phyloP scores from a whole-genome alignment of 2,888 invertebrate species.

The Platerodrilus igneus region DNA sequence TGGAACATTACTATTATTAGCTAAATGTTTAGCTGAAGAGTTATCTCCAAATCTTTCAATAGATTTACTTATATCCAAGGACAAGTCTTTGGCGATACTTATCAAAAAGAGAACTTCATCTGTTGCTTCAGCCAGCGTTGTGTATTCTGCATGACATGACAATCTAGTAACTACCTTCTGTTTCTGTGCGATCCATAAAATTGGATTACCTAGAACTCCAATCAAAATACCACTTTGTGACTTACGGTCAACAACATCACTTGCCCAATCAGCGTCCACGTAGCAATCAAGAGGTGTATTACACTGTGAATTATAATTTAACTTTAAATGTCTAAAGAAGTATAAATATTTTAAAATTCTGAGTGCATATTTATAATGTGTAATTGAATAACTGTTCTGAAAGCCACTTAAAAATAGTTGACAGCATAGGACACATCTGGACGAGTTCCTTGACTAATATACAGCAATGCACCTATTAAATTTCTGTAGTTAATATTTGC shows the following conservation, averaged over 20 bases:
- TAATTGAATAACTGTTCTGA: constrained; percentile 36
- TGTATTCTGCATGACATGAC: too few relatives aligned
- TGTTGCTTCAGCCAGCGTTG: too few relatives aligned
- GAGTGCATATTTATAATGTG: constrained; percentile 31
- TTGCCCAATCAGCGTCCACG: constrained; percentile 34
- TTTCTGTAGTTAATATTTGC: too few relatives aligned
- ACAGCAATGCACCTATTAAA: constrained; percentile 11
- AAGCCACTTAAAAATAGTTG: constrained; percentile 39
- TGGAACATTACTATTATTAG: too few relatives aligned
- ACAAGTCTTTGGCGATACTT: too few relatives aligned
- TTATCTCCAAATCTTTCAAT: too few relatives aligned
- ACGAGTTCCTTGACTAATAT: constrained; percentile 27
- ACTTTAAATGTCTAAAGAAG: constrained; percentile 19
- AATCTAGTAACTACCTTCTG: too few relatives aligned
- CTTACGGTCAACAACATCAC: constrained; percentile 22
- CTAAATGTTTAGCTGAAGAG: too few relatives aligned
- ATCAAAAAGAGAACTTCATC: too few relatives aligned
- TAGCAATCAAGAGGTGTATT: constrained; percentile 21
- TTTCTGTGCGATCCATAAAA: too few relatives aligned
- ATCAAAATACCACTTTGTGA: constrained; percentile 2
- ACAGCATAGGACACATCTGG: constrained; percentile 36
- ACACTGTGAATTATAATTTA: constrained; percentile 10
- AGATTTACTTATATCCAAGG: too few relatives aligned
- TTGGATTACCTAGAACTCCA: too few relatives aligned
- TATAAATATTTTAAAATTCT: constrained; percentile 35